Evolutionary conservation across 2,888 invertebrate species (phyloP), one percentile per base, ranked within the genome.

Genomic region (Dexiosoma caninum): DNA sequence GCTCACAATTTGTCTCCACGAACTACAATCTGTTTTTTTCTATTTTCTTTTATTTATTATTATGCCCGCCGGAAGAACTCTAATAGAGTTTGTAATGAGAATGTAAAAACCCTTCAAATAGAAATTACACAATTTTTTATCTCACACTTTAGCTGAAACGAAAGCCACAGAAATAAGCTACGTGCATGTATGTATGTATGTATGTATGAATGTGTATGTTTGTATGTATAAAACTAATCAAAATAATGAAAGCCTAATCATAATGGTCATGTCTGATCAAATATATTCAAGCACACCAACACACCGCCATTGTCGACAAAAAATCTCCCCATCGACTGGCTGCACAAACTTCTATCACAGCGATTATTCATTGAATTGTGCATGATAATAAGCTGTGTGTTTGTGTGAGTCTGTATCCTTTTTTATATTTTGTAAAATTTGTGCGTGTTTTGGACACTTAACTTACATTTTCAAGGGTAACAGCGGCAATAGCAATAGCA

Each of bases 401-500:
- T 9, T 30, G 37, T 37, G 35, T 46, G 19, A 46, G 55, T 46
- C 6, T 55, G 67, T 10, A 40, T 46, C n/a, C 35, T 37, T 46
- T 14, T 30, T 16, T 12, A 10, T 66, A 62, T 60, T 66, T 55
- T 37, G 37, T 30, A 2, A 59, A 64, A 59, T 64, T 81, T 74
- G 70, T 78, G 78, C 78, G 70, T 72, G 81, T 62, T 78, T 78
- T 71, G 69, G 70, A 78, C 81, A 66, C 75, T 78, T 75, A 66
- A 69, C 64, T 78, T 70, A 75, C 16, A 60, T 70, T 78, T 75
- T 75, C 75, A 75, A 78, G 76, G 78, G 71, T 78, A 81, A 44
- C 57, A 74, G 46, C 62, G 64, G 12, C 44, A 59, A 3, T n/a
- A 60, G 49, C 37, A 35, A 59, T 35, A 78, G 19, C 55, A 72